These are phyloP conservation scores for Anhinga anhinga DNA, from an alignment of 2,113 vertebrate genomes.

Conservation along the genomic window DNA sequence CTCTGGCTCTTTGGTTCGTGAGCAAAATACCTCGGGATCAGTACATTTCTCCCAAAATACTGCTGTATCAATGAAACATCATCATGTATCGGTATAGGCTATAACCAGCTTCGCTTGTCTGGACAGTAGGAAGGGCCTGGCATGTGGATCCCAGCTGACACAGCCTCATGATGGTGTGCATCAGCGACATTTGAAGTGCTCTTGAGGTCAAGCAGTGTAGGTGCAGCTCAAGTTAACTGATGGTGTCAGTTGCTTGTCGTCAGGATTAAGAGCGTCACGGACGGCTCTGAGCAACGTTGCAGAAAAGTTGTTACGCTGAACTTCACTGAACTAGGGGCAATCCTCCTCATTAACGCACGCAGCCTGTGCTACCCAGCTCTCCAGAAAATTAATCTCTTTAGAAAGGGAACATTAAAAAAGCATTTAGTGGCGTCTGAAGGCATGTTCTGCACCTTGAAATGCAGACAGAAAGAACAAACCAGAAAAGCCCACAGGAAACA, in stretches of 20 bases:
- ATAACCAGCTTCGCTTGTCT: neutral
- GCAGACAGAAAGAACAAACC: neutral
- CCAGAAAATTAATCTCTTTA: neutral
- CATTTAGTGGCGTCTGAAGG: neutral
- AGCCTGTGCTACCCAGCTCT: neutral
- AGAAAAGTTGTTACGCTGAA: neutral
- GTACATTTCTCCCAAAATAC: neutral
- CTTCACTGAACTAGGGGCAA: neutral
- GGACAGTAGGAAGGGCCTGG: neutral
- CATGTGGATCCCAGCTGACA: neutral
- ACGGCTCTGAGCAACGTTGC: neutral
- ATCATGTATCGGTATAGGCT: accelerated
- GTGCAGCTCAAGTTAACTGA: neutral
- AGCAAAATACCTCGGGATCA: neutral
- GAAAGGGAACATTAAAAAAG: neutral
- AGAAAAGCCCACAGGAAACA: neutral
- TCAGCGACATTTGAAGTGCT: neutral
- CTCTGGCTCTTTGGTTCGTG: neutral
- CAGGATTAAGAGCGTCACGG: neutral
- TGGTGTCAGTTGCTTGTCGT: neutral
- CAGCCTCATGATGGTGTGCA: accelerated
- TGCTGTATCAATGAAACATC: accelerated
- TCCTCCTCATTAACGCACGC: neutral
- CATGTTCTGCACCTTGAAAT: neutral
- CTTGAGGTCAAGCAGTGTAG: neutral